Evolutionary conservation across 2,888 invertebrate genomes (phyloP).

Genomic region (Drosophila silvestris): DNA sequence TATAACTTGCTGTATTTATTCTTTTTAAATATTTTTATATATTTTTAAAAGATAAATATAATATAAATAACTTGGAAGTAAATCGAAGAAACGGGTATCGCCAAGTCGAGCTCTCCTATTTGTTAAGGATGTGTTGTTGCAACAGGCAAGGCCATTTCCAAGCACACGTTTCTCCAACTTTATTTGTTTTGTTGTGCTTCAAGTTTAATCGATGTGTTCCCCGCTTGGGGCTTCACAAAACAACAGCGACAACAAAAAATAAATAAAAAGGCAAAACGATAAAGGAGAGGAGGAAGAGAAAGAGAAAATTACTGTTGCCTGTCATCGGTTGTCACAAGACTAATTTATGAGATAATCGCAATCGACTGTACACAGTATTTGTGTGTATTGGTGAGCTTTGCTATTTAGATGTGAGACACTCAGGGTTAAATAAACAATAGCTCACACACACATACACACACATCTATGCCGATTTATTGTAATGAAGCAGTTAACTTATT

Average conservation of each 20-base stretch:
- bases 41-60: not conserved
- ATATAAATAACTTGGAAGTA: not conserved
- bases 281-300: not conserved
- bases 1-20: too few relatives aligned
- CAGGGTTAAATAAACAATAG: slow-evolving; percentile 43
- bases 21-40: too few relatives aligned
- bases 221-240: slow-evolving; percentile 7
- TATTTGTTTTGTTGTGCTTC: slow-evolving; percentile 29
- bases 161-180: slow-evolving; percentile 25
- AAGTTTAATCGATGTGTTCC: slow-evolving; percentile 58
- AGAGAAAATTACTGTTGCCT: slow-evolving; percentile 32
- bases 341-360: slow-evolving; percentile 80
- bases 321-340: slow-evolving; percentile 82
- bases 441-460: slow-evolving; percentile 4
- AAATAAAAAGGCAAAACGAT: slow-evolving; percentile 8
- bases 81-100: not conserved
- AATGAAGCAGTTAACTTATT: slow-evolving; percentile 76
- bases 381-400: slow-evolving; percentile 37
- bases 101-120: not conserved
- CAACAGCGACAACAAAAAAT: slow-evolving; percentile 15
- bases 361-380: slow-evolving; percentile 30
- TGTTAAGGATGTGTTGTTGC: slow-evolving; percentile 13
- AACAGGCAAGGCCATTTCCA: slow-evolving; percentile 22
- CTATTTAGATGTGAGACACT: slow-evolving; percentile 51
- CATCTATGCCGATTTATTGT: slow-evolving; percentile 59